phyloP scores from a whole-genome alignment of 2,113 vertebrate genomes.

The Sturnus vulgaris region DNA sequence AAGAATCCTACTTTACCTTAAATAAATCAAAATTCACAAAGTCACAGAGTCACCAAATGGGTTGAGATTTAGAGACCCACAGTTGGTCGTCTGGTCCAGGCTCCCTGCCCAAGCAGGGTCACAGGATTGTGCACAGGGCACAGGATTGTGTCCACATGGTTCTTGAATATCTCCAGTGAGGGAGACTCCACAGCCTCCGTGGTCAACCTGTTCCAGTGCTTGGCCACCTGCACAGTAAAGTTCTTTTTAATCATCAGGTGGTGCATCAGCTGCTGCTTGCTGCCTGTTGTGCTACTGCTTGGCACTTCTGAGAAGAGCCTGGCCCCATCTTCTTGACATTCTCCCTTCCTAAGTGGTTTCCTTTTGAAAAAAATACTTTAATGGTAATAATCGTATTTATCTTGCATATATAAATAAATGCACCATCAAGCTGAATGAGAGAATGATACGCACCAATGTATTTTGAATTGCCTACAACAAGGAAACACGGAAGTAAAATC shows the following conservation, averaged over 20 bases:
- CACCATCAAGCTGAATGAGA: neutral
- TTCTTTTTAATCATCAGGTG: neutral
- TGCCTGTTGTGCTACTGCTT: neutral
- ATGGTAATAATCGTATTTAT: neutral
- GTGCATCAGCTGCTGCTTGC: neutral
- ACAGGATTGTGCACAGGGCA: neutral
- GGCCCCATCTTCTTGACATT: neutral
- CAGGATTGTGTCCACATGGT: too few relatives aligned
- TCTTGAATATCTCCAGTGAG: neutral
- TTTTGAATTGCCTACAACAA: neutral
- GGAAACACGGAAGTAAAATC: neutral
- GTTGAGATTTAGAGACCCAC: neutral
- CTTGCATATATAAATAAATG: neutral
- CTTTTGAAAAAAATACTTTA: neutral
- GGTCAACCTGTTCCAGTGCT: neutral
- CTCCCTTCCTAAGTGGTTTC: neutral
- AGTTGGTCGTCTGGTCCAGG: neutral
- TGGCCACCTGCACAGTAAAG: neutral
- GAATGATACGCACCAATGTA: neutral
- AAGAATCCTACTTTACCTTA: neutral
- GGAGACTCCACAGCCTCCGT: neutral
- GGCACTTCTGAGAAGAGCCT: neutral
- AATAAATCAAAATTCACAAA: neutral
- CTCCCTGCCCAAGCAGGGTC: neutral
- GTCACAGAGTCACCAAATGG: neutral